Conservation (phyloP, 2,797 vertebrate species). For the Antennarius maculatus region DNA sequence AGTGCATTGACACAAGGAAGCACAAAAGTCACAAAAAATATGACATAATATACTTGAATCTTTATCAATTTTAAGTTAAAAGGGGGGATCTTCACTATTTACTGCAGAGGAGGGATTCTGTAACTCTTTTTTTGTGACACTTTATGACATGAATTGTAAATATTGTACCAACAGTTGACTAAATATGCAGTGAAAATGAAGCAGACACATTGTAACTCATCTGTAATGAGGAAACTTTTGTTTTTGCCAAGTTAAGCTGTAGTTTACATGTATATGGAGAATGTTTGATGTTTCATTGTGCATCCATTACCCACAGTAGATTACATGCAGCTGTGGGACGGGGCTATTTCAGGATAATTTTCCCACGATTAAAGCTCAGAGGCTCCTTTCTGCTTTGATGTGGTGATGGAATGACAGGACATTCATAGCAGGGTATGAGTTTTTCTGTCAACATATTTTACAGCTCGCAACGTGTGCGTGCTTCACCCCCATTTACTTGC, state of each 20-base stretch:
- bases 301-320: constrained; percentile 54
- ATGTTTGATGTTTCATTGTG: constrained; percentile 67
- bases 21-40: no score
- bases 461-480: constrained; percentile 48
- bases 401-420: constrained; percentile 65
- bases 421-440: constrained; percentile 36
- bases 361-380: constrained; percentile 66
- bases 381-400: constrained; percentile 56
- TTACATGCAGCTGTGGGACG: constrained; percentile 66
- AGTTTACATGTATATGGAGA: constrained; percentile 29
- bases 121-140: neutral
- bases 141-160: constrained; percentile 3
- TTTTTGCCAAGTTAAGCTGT: constrained; percentile 23
- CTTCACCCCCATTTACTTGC: constrained; percentile 45
- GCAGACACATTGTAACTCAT: constrained; percentile 11
- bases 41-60: no score
- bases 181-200: constrained; percentile 12
- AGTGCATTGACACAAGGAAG: no score
- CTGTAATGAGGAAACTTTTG: constrained; percentile 34
- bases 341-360: constrained; percentile 68
- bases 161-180: neutral
- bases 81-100: neutral
- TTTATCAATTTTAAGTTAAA: no score
- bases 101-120: neutral
- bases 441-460: constrained; percentile 71